phyloP scores from a whole-genome alignment of 2,888 invertebrate species.

The Brachylomia viminalis region DNA sequence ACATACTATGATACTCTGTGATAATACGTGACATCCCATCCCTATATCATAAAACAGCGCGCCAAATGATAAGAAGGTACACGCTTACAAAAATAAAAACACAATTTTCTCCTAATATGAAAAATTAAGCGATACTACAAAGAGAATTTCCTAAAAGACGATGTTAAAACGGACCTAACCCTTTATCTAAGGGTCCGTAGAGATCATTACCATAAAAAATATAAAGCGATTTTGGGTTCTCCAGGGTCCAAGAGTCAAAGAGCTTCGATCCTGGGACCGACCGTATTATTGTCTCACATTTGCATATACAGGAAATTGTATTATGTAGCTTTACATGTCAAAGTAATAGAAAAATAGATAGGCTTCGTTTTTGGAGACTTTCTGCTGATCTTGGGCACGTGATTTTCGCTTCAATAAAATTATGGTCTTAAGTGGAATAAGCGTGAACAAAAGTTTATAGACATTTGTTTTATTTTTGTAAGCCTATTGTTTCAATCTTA shows the following conservation, averaged over 20 bases:
- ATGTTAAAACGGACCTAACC: conserved; percentile 51
- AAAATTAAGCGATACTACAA: conserved; percentile 42
- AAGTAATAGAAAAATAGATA: conserved; percentile 45
- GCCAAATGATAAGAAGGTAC: not conserved
- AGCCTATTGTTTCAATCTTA: not conserved
- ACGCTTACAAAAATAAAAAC: conserved; percentile 7
- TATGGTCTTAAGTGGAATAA: conserved; percentile 28
- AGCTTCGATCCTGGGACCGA: conserved; percentile 40
- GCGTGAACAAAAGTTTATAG: not conserved
- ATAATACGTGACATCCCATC: not conserved
- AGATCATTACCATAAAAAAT: conserved; percentile 66
- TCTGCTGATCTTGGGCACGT: conserved; percentile 26
- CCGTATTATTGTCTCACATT: conserved; percentile 57
- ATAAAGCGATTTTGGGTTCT: conserved; percentile 65
- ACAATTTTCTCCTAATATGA: conserved; percentile 25
- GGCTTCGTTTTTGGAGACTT: conserved; percentile 21
- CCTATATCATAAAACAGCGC: not conserved
- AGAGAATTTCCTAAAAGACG: conserved; percentile 42
- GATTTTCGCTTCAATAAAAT: conserved; percentile 15
- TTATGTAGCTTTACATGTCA: conserved; percentile 48
- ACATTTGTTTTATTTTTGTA: conserved; percentile 7
- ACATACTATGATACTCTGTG: not conserved
- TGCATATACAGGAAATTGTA: conserved; percentile 63
- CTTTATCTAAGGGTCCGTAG: conserved; percentile 57
- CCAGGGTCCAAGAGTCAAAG: conserved; percentile 60